Evolutionary conservation across 2,888 invertebrate species (phyloP), one percentile per base, ranked within the genome.

Genomic region (Hyalella azteca): DNA sequence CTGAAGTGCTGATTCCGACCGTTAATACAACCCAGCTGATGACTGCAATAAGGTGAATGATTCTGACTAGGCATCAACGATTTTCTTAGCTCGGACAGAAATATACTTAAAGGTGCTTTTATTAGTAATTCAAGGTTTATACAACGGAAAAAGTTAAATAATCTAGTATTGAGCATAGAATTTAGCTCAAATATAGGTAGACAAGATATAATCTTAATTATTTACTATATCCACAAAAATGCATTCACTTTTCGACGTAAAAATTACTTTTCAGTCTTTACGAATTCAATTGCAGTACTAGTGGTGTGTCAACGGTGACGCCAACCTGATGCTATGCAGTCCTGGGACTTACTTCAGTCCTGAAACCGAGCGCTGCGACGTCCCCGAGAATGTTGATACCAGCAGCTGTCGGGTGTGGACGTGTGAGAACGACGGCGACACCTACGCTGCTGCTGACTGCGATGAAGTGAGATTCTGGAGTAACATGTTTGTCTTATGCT

Each of bases 11-110:
- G 11, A 76, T 13, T 29, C 40, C 11, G 79, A 78, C 29, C 79
- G 76, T 5, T 41, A 73, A 11, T 54, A 50, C 77, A 80, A 80
- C 60, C 39, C 77, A 2, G 80, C 80, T 39, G 39, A 45, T 41
- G 82, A 82, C 75, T 82, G 82, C 50, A 79, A 82, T 45, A 82
- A 82, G 80, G 82, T 82, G n/a, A n/a, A n/a, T n/a, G n/a, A n/a
- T n/a, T n/a, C n/a, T n/a, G n/a, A n/a, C n/a, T n/a, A n/a, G n/a
- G n/a, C n/a, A n/a, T n/a, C n/a, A n/a, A n/a, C n/a, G n/a, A n/a
- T n/a, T n/a, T n/a, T n/a, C n/a, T n/a, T n/a, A n/a, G n/a, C n/a
- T n/a, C n/a, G n/a, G n/a, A n/a, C n/a, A n/a, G n/a, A n/a, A n/a
- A n/a, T n/a, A n/a, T n/a, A n/a, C n/a, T n/a, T n/a, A 40, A 59